A percentile compares a stretch with the other conserved stretches of the same genome.
Conservation (phyloP, 2,113 vertebrate species). For the Onychorhynchus coronatus region DNA sequence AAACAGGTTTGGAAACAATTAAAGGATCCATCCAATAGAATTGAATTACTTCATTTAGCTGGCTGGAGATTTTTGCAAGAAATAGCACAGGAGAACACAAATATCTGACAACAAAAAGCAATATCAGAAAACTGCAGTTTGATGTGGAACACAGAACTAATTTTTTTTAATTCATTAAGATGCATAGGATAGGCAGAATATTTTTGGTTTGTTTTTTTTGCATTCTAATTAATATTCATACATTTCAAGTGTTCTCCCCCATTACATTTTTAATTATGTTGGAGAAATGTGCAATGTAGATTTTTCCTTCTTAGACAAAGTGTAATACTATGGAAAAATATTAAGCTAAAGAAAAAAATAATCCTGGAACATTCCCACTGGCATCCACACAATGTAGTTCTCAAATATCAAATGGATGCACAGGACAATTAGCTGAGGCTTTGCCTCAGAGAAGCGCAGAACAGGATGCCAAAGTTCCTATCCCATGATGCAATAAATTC, state of each 20-base stretch:
- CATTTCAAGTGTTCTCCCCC: background rate
- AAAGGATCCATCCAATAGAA: background rate
- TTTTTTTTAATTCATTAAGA: background rate
- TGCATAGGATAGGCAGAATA: background rate
- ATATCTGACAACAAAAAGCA: background rate
- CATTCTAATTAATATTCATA: background rate
- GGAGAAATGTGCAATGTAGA: background rate
- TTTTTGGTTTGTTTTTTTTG: background rate
- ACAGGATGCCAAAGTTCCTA: conserved; percentile 11
- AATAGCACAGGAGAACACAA: background rate
- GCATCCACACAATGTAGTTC: background rate
- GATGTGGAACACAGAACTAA: background rate
- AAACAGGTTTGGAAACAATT: background rate
- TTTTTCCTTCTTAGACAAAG: background rate
- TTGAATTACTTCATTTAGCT: background rate
- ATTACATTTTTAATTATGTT: background rate
- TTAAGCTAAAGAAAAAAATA: background rate
- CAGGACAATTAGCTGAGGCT: conserved; percentile 25
- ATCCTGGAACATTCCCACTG: background rate
- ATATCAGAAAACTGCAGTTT: background rate
- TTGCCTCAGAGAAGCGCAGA: background rate
- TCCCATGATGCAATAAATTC: conserved; percentile 13
- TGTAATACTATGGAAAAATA: background rate
- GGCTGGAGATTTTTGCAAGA: background rate
- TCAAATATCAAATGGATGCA: conserved; percentile 26